Base-by-base conservation (phyloP, 2,797 vertebrate genomes). In the Synanceia verrucosa region DNA sequence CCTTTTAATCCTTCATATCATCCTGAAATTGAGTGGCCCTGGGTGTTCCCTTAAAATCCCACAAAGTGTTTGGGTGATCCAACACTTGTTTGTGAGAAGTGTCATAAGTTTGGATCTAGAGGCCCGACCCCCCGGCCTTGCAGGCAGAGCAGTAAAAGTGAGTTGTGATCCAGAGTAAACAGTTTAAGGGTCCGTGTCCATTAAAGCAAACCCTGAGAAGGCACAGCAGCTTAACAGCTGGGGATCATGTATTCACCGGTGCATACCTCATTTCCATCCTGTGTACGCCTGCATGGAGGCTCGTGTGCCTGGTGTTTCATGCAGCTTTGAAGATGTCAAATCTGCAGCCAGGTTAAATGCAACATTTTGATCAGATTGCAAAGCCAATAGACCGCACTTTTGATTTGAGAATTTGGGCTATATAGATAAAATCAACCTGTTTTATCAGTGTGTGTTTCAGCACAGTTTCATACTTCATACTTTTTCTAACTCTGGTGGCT, bases 191-290 rank as follows among this genome's bases (percentile, higher is more conserved):
- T 60, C 62, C 44, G 4, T 37, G 68, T 78, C 72, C 21, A 2
- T 55, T 37, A 60, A 70, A 72, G 62, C 52, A 57, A 81, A 75
- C 50, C 56, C 60, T 19, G 33, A 24, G 61, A 57, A 55, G 70
- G 62, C 51, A 1, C 50, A 57, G 29, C 75, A 41, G 61, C 64
- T 36, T 34, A 82, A 64, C 84, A 88, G 78, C 78, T 79, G 81
- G 34, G 14, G n/a, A 36, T 73, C 39, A 9, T 81, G 73, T 78
- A 57, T 50, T 69, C 64, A 48, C 46, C 29, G 0, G 18, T 19
- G 61, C 68, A 65, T 44, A 46, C 57, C 58, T 80, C 62, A 26
- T 70, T 68, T 69, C 72, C 56, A 70, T 31, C 60, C 57, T 13
- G 48, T 58, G 75, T 70, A 57, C 7, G 36, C 21, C 69, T 60